Base-by-base conservation (phyloP, 2,888 invertebrate species). In the Mythimna vitellina region DNA sequence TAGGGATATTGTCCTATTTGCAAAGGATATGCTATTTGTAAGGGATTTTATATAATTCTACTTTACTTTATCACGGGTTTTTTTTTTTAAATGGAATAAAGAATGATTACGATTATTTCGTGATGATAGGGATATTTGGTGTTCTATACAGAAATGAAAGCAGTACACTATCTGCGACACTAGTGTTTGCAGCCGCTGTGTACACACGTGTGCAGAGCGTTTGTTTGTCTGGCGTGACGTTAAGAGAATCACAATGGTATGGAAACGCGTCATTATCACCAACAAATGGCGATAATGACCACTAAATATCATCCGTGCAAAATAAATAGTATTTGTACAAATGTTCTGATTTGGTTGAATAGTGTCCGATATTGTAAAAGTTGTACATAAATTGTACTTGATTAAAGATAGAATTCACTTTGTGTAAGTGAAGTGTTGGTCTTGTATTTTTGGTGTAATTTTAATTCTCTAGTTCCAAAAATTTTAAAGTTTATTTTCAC, bases 161-260 rank as follows among this genome's bases (percentile, higher is more conserved):
- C 29, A 66, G 29, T 81, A 56, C 63, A 46, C 14, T 12, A 8
- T 75, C 84, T 83, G 46, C 58, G 32, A 14, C 25, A 10, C 57
- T 58, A 63, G 56, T 82, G 58, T 74, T 60, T 81, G 80, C n/a
- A 3, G 8, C 25, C 75, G 9, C 25, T 81, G 68, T 76, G 85
- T 74, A 77, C 81, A 78, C 85, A 85, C 77, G 77, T 70, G 79
- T 58, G 69, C 57, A 22, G 12, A 42, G 66, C 73, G 70, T 70
- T 46, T 85, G 81, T 85, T 85, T 85, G 80, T 76, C 35, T 53
- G 46, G 57, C 65, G 69, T 85, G 80, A 76, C 80, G 85, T 71
- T 76, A 80, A 75, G 78, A 78, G 85, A 80, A 85, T 83, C 67
- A 83, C 75, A 85, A 83, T 81, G 69, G 71, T 49, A 73, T 81